Conservation (phyloP, 2,888 invertebrate genomes). For the Diloba caeruleocephala region DNA sequence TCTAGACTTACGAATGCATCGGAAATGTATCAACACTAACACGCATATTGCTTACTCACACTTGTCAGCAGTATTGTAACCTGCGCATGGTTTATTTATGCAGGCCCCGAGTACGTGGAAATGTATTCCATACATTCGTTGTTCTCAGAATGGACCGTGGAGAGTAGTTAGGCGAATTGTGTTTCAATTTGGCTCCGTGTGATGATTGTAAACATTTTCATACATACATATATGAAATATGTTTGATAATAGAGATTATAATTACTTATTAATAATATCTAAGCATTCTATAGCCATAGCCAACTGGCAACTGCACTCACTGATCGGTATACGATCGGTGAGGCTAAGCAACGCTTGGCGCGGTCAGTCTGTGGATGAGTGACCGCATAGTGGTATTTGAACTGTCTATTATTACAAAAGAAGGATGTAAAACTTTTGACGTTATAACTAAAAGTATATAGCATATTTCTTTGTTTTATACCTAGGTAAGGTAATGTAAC, state of each 20-base stretch:
- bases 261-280: no score
- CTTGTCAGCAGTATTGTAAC: slow-evolving; percentile 44
- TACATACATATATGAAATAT: background rate
- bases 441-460: no score
- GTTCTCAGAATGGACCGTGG: slow-evolving; percentile 32
- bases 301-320: no score
- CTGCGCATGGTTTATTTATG: slow-evolving; percentile 50
- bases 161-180: slow-evolving; percentile 53
- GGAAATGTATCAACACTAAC: slow-evolving; percentile 44
- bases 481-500: no score
- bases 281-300: no score
- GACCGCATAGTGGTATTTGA: no score
- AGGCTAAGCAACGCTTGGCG: no score
- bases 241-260: slow-evolving; percentile 6
- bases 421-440: no score
- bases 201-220: slow-evolving; percentile 35
- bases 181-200: slow-evolving; percentile 49
- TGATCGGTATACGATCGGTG: no score
- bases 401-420: no score
- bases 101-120: slow-evolving; percentile 38
- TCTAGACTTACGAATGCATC: slow-evolving; percentile 43
- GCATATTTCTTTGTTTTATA: no score
- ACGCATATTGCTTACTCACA: slow-evolving; percentile 47
- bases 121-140: slow-evolving; percentile 51
- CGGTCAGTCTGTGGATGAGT: no score